These are phyloP conservation scores for Catocala sponsa DNA, from an alignment of 2,888 invertebrate genomes.

Conservation along the genomic window DNA sequence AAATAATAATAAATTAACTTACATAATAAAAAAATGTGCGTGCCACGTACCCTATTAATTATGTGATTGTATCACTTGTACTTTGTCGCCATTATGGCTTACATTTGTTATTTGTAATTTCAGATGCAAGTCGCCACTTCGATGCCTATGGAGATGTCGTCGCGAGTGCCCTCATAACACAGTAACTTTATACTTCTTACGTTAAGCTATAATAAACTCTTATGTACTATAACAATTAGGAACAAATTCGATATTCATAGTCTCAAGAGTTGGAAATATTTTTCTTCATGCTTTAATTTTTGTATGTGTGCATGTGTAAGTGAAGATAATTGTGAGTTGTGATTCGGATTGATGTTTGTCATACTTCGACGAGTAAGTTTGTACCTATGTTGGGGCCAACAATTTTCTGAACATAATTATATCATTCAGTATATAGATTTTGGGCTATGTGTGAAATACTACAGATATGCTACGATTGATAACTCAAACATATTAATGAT, in stretches of 20 bases:
- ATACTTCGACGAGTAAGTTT: constrained; percentile 18
- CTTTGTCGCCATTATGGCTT: too few relatives aligned
- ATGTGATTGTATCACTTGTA: too few relatives aligned
- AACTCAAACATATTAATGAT: too few relatives aligned
- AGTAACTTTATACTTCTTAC: constrained; percentile 63
- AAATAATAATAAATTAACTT: too few relatives aligned
- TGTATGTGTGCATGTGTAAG: constrained; percentile 60
- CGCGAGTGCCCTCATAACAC: constrained; percentile 83
- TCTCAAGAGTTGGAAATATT: constrained; percentile 76
- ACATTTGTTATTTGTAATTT: constrained; percentile 18
- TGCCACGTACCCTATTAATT: too few relatives aligned
- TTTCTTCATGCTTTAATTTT: constrained; percentile 86
- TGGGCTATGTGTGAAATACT: too few relatives aligned
- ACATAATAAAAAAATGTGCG: too few relatives aligned
- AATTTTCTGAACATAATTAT: too few relatives aligned
- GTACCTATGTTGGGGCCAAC: constrained; percentile 28
- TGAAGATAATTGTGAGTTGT: constrained; percentile 47
- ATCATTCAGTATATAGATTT: too few relatives aligned
- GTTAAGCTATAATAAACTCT: constrained; percentile 73
- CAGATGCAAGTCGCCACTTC: constrained; percentile 72
- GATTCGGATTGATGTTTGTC: constrained; percentile 43
- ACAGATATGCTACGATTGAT: too few relatives aligned
- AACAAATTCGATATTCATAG: constrained; percentile 83
- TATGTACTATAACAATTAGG: constrained; percentile 78
- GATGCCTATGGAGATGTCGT: constrained; percentile 72